A percentile compares a stretch with the other conserved stretches of the same genome.
Evolutionary conservation across 2,888 invertebrate genomes (phyloP).

Genomic region (Clusia tigrina): DNA sequence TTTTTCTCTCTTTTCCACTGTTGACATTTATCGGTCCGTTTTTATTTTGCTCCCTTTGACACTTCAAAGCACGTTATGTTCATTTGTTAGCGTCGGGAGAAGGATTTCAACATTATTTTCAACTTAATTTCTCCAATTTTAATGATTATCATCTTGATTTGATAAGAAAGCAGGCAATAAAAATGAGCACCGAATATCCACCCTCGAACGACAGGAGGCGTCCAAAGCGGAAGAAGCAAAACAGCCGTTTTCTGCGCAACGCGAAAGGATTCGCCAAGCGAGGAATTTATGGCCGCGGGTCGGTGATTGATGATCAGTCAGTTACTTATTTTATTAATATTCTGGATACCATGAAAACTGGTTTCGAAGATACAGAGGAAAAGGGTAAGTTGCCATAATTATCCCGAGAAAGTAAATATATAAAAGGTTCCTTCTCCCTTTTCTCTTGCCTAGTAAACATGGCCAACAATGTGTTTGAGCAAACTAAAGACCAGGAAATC

Average conservation of each 20-base stretch:
- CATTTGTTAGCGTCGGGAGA: background rate
- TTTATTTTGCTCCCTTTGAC: background rate
- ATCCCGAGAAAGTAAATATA: background rate
- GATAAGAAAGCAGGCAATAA: background rate
- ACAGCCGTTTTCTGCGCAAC: conserved; percentile 67
- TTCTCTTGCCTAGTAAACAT: conserved; percentile 61
- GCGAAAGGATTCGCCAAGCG: conserved; percentile 80
- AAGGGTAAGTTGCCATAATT: conserved; percentile 68
- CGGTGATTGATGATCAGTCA: conserved; percentile 74
- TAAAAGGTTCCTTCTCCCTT: background rate
- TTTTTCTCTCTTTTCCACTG: background rate
- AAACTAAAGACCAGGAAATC: conserved; percentile 75
- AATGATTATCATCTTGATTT: background rate
- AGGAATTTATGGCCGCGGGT: conserved; percentile 76
- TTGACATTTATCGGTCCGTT: no score
- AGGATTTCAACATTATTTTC: background rate
- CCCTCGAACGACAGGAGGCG: conserved; percentile 27
- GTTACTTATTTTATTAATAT: conserved; percentile 81
- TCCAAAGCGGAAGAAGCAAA: conserved; percentile 49
- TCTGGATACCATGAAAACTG: conserved; percentile 74
- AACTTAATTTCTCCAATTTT: no score
- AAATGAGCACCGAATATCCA: conserved; percentile 21
- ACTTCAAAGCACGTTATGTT: background rate
- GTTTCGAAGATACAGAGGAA: conserved; percentile 75
- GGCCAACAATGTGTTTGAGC: conserved; percentile 78